Base-by-base conservation (phyloP, 2,113 vertebrate species). In the Pagrus major region DNA sequence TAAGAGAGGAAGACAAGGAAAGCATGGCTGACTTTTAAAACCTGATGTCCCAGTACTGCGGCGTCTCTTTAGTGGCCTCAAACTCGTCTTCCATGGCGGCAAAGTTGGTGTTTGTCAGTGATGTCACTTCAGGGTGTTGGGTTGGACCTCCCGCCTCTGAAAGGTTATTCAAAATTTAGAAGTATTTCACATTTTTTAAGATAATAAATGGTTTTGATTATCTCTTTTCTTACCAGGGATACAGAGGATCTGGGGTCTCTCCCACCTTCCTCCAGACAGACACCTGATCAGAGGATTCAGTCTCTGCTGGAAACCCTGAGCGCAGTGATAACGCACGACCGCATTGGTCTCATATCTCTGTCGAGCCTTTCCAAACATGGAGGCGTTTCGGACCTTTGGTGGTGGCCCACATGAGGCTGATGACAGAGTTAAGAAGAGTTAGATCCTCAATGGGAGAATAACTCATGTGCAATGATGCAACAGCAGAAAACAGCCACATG, bases 271-370 rank as follows among this genome's bases (percentile, higher is more conserved):
- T 0, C 95, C 92, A 27, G 95, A 78, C 59, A 90, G 94, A 93
- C 98, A 99, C 12, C 92, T 96, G 84, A 96, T 81, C 87, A 97
- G 0, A 1, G 98, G 98, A 21, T 94, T 95, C 54, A 94, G 94
- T 51, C 94, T 95, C 59, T 96, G 97, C 31, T 82, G 15, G 85
- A 97, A 96, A 15, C 97, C 97, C 0, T 79, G 80, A 3, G 31
- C 83, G 23, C 98, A 99, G 47, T 83, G 94, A 84, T 97, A 99
- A 9, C 97, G 96, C 0, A 97, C 78, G 3, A 93, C 85, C 0
- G 96, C 93, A 4, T 94, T 91, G 4, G 95, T 94, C 76, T 96
- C 96, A 5, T 98, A 97, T 59, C 89, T 96, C 56, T 83, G 93
- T 41, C 93, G 95, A 6, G 89, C 76, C 78, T 90, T 95, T 67